Evolutionary conservation across 2,888 invertebrate species (phyloP).

Genomic region (Tinea trinotella): DNA sequence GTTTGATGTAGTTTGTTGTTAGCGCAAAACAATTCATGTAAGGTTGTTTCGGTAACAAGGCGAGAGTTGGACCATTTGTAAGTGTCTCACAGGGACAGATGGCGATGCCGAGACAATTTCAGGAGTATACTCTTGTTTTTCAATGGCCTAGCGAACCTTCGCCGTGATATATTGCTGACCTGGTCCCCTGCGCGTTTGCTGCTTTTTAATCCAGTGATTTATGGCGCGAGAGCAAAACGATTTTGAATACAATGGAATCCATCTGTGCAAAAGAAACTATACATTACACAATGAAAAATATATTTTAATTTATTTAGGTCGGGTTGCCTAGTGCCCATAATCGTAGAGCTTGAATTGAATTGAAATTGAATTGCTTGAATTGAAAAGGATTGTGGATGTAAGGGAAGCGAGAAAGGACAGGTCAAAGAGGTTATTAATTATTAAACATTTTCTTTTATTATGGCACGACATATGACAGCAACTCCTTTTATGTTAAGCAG

Average conservation of each 20-base stretch:
- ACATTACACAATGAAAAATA: background rate
- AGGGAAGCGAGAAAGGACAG: too few relatives aligned
- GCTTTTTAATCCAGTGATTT: conserved; percentile 50
- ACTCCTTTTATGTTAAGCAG: too few relatives aligned
- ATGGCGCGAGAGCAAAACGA: conserved; percentile 35
- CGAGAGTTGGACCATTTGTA: conserved; percentile 18
- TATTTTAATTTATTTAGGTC: too few relatives aligned
- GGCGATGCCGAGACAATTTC: conserved; percentile 32
- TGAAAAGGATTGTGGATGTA: too few relatives aligned
- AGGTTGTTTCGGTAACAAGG: conserved; percentile 12
- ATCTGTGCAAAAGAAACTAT: conserved; percentile 24
- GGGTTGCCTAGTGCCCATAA: too few relatives aligned
- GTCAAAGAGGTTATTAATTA: too few relatives aligned
- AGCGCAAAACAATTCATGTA: conserved; percentile 1
- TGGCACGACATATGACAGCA: too few relatives aligned
- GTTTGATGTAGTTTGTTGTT: background rate
- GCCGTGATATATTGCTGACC: conserved; percentile 40
- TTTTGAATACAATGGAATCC: conserved; percentile 40
- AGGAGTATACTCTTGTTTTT: conserved; percentile 31
- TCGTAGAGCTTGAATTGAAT: too few relatives aligned
- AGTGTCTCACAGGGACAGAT: conserved; percentile 28
- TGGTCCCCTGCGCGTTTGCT: conserved; percentile 35
- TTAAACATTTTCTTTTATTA: too few relatives aligned
- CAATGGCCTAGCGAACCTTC: conserved; percentile 33
- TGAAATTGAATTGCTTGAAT: too few relatives aligned